These are phyloP conservation scores for Discoglossus pictus DNA, from an alignment of 2,797 vertebrate species.

Conservation along the genomic window DNA sequence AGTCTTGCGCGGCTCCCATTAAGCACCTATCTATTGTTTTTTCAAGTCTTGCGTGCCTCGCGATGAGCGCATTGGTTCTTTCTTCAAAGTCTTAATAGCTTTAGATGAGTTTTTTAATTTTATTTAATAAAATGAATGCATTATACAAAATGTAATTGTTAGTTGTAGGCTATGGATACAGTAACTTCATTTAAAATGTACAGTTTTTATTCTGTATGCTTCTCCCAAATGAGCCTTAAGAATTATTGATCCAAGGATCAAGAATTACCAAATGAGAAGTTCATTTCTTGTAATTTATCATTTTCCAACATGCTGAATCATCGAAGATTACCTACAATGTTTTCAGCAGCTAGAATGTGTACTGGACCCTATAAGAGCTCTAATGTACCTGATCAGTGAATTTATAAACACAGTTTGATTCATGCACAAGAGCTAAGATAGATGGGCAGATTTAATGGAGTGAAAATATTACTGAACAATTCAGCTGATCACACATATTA, in stretches of 20 bases:
- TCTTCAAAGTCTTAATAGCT: too few species aligned
- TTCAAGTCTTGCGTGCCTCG: too few species aligned
- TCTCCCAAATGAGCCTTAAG: neutral
- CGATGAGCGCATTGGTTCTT: too few species aligned
- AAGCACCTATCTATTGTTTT: too few species aligned
- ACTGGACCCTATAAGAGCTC: neutral
- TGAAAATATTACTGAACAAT: conserved; percentile 22
- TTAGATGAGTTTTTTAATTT: too few species aligned
- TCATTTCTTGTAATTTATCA: conserved; percentile 24
- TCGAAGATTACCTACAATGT: conserved; percentile 10
- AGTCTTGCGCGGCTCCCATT: too few species aligned
- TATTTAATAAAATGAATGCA: too few species aligned
- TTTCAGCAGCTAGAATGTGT: conserved; percentile 6
- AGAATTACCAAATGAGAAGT: conserved; percentile 28
- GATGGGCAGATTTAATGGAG: conserved; percentile 27
- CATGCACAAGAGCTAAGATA: conserved; percentile 19
- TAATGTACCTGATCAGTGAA: conserved; percentile 27
- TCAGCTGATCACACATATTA: conserved; percentile 26
- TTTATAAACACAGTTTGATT: conserved; percentile 30
- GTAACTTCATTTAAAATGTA: neutral
- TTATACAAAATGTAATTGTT: neutral
- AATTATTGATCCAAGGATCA: conserved; percentile 11
- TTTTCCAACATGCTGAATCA: conserved; percentile 14
- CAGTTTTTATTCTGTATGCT: neutral
- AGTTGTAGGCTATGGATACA: too few species aligned